Conservation (phyloP, 1,140 invertebrate genomes). For the Tetramorium simillimum region DNA sequence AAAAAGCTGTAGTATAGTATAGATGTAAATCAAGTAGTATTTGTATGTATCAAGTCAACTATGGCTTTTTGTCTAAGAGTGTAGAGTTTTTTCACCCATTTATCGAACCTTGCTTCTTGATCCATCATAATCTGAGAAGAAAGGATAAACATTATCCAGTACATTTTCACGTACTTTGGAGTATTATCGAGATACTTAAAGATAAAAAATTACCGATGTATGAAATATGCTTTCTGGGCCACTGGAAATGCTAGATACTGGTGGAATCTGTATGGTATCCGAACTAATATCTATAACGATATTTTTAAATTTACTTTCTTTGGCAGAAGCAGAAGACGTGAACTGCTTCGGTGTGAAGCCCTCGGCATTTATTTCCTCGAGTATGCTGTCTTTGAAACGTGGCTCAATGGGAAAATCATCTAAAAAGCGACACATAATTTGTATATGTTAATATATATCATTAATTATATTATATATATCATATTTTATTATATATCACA, state of each 20-base stretch:
- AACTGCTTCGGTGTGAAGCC: constrained; percentile 83
- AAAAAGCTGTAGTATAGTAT: not conserved
- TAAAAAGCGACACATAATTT: constrained; percentile 58
- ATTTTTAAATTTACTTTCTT: constrained; percentile 82
- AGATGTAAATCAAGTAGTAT: constrained; percentile 62
- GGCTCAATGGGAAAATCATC: constrained; percentile 82
- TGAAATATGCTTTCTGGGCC: constrained; percentile 83
- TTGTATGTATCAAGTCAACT: constrained; percentile 73
- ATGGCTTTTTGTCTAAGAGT: constrained; percentile 83
- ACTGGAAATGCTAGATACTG: constrained; percentile 67
- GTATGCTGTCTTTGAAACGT: constrained; percentile 76
- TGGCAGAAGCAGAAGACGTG: constrained; percentile 77
- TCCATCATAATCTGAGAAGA: constrained; percentile 81
- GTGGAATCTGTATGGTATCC: constrained; percentile 82
- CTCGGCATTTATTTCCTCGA: constrained; percentile 84
- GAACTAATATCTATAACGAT: constrained; percentile 82
- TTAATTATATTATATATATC: too few species aligned
- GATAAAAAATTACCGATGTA: constrained; percentile 79
- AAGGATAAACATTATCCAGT: constrained; percentile 14
- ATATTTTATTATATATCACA: too few species aligned
- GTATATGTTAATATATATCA: not conserved
- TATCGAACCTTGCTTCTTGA: constrained; percentile 83
- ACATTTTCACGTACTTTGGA: not conserved
- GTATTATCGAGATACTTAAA: not conserved
- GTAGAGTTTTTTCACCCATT: constrained; percentile 85